Base-by-base conservation (phyloP, 2,888 invertebrate genomes). In the Aleiodes testaceus region DNA sequence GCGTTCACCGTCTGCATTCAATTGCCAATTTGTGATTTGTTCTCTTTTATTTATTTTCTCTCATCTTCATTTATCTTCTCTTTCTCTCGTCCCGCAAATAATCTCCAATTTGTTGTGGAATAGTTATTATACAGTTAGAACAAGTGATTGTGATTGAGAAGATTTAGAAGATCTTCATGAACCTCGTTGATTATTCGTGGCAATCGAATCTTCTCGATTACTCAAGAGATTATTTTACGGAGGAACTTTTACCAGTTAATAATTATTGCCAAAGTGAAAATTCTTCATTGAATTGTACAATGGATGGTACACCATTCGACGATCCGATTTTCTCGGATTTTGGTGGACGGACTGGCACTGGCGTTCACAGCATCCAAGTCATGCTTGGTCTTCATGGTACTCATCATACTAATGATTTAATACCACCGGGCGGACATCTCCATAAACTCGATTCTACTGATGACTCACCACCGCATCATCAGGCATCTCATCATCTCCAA, bases 271-370 rank as follows among this genome's bases (percentile, higher is more conserved):
- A 68, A 55, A 61, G 44, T 14, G 1, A 63, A 55, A 47, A 45
- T 61, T 52, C 45, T 20, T 22, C 36, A 36, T 9, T 42, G 61
- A 69, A 70, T n/a, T n/a, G n/a, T 71, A 88, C 88, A 88, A 92
- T 95, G 93, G 94, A 94, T 87, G 92, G 89, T 78, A 88, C 88
- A 65, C 90, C 91, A 42, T 90, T 95, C 88, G 95, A 95, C 85
- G 95, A 95, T 84, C 93, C 93, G 82, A 92, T 93, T 84, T 95
- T 95, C 87, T 90, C 91, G 77, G 95, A 95, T 88, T 95, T 94
- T 82, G 88, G 90, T 36, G 91, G 90, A 79, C 89, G 92, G 9
- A 88, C 88, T 75, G 88, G 89, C 1, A 88, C 88, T 42, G 92
- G 91, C 47, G 91, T 90, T 66, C 91, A 92, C 79, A 90, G 91